Evolutionary conservation across 35 echinoderm and acorn worm genomes (phyloP).

Genomic region (Eucidaris tribuloides): DNA sequence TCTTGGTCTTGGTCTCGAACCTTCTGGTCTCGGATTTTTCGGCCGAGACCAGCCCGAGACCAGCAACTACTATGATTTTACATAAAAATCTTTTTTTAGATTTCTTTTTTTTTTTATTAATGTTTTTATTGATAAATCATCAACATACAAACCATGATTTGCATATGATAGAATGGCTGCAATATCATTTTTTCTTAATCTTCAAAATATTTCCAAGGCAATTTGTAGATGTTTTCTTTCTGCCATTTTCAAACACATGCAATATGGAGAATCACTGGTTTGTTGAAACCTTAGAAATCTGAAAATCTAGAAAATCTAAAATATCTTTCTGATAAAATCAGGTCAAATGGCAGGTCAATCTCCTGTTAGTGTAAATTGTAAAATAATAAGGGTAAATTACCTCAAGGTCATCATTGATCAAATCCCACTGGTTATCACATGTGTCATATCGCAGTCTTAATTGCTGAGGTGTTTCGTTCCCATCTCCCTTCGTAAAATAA

Average conservation of each 20-base stretch:
- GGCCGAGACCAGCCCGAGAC: too few species aligned
- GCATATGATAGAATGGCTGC: neutral
- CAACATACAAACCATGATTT: neutral
- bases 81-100: neutral
- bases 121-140: too few species aligned
- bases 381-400: neutral
- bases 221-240: neutral
- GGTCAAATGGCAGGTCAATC: neutral
- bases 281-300: neutral
- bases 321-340: neutral
- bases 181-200: neutral
- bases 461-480: too few species aligned
- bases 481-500: too few species aligned
- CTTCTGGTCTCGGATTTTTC: too few species aligned
- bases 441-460: conserved; percentile 29
- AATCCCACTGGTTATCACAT: neutral
- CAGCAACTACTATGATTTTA: too few species aligned
- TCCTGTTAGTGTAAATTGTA: neutral
- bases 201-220: neutral
- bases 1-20: too few species aligned
- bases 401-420: conserved; percentile 30
- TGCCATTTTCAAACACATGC: neutral
- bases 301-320: neutral
- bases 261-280: too few species aligned
- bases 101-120: neutral